Evolutionary conservation across 2,797 vertebrate species (phyloP).

Genomic region (Etheostoma nigrum): DNA sequence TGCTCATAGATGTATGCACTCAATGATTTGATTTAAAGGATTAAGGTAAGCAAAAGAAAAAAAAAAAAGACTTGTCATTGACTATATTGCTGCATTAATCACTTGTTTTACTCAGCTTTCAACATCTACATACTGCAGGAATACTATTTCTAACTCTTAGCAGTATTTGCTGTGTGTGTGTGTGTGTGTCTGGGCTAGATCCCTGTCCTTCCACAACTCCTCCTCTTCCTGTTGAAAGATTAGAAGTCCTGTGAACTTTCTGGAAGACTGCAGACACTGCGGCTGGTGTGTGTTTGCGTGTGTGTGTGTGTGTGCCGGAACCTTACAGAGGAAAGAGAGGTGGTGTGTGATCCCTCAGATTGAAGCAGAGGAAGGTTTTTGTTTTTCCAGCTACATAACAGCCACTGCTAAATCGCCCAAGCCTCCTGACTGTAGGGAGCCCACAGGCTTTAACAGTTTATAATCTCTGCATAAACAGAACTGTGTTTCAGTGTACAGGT

Average conservation of each 20-base stretch:
- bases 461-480: background rate
- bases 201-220: slow-evolving; percentile 62
- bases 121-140: background rate
- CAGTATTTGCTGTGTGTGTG: slow-evolving; percentile 21
- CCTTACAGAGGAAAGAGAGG: slow-evolving; percentile 54
- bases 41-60: too few species aligned
- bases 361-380: slow-evolving; percentile 45
- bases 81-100: background rate
- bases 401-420: slow-evolving; percentile 36
- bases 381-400: slow-evolving; percentile 41
- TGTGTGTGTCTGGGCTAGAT: slow-evolving; percentile 62
- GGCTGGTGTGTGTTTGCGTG: slow-evolving; percentile 12
- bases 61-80: background rate
- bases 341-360: slow-evolving; percentile 55
- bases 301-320: slow-evolving; percentile 15
- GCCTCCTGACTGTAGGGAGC: slow-evolving; percentile 14
- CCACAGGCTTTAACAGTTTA: background rate
- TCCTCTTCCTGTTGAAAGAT: slow-evolving; percentile 74
- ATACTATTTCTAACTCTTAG: slow-evolving; percentile 31
- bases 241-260: slow-evolving; percentile 64
- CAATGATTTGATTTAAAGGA: too few species aligned
- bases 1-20: too few species aligned
- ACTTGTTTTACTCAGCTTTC: background rate
- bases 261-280: slow-evolving; percentile 50
- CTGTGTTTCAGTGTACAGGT: background rate